phyloP scores from a whole-genome alignment of 2,113 vertebrate genomes.

The Phylloscopus whistleri region DNA sequence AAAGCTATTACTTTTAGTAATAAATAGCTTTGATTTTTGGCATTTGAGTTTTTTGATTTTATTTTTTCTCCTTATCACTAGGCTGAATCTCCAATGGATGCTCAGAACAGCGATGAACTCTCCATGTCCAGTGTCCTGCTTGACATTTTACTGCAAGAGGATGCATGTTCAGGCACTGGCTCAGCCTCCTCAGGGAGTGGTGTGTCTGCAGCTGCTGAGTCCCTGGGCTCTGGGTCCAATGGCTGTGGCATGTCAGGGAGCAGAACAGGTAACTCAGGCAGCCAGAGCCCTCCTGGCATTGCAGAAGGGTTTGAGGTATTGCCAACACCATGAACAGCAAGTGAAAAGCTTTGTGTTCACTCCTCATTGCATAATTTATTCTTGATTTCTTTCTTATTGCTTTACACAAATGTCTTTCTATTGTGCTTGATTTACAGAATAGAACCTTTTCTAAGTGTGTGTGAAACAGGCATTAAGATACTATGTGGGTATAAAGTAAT shows the following conservation, averaged over 20 bases:
- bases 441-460: background rate
- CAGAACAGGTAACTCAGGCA: constrained; percentile 77
- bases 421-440: background rate
- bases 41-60: background rate
- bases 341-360: background rate
- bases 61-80: background rate
- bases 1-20: background rate
- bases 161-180: constrained; percentile 82
- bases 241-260: constrained; percentile 79
- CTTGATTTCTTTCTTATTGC: background rate
- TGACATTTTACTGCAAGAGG: constrained; percentile 84
- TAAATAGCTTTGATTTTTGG: background rate
- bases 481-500: background rate
- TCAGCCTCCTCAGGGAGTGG: constrained; percentile 82
- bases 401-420: accelerated
- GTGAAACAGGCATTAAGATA: background rate
- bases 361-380: background rate
- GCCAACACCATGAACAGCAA: background rate
- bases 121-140: constrained; percentile 88
- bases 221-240: constrained; percentile 84
- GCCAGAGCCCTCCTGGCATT: background rate
- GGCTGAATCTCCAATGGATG: constrained; percentile 49
- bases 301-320: background rate
- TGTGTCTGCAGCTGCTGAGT: constrained; percentile 72
- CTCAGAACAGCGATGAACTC: constrained; percentile 76